Evolutionary conservation across 2,888 invertebrate genomes (phyloP).

Genomic region (Drosophila tripunctata): DNA sequence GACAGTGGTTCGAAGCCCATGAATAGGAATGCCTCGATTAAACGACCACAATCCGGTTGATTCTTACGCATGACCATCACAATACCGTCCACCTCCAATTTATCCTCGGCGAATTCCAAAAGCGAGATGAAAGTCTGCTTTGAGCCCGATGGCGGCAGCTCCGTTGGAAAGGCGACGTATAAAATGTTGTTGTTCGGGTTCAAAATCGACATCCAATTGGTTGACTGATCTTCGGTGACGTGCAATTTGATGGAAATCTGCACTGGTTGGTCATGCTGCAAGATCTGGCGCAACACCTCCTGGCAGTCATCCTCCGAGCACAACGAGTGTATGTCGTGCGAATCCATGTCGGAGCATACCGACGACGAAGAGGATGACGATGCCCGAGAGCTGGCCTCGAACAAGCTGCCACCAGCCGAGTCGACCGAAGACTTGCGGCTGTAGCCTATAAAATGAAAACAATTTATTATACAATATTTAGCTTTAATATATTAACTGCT

Average conservation of each 20-base stretch:
- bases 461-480: not conserved
- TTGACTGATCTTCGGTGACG: slow-evolving; percentile 90
- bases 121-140: slow-evolving; percentile 97
- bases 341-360: slow-evolving; percentile 83
- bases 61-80: slow-evolving; percentile 92
- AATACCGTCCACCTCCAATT: slow-evolving; percentile 92
- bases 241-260: slow-evolving; percentile 91
- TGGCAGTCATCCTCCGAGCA: slow-evolving; percentile 84
- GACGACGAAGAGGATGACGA: slow-evolving; percentile 77
- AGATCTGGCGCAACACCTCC: slow-evolving; percentile 87
- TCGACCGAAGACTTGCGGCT: slow-evolving; percentile 84
- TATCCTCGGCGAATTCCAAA: slow-evolving; percentile 97
- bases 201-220: slow-evolving; percentile 92
- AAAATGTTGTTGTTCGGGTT: slow-evolving; percentile 88
- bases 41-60: slow-evolving; percentile 92
- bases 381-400: slow-evolving; percentile 62
- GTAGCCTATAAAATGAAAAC: slow-evolving; percentile 68
- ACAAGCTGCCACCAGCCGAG: slow-evolving; percentile 83
- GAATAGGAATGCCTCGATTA: slow-evolving; percentile 98
- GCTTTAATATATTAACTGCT: not conserved
- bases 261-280: slow-evolving; percentile 88
- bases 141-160: slow-evolving; percentile 94
- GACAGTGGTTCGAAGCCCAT: slow-evolving; percentile 96
- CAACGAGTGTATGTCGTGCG: slow-evolving; percentile 82
- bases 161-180: slow-evolving; percentile 94